Evolutionary conservation across 1,140 invertebrate species (phyloP), one percentile per base, ranked within the genome.

Genomic region (Asbolus verrucosus): DNA sequence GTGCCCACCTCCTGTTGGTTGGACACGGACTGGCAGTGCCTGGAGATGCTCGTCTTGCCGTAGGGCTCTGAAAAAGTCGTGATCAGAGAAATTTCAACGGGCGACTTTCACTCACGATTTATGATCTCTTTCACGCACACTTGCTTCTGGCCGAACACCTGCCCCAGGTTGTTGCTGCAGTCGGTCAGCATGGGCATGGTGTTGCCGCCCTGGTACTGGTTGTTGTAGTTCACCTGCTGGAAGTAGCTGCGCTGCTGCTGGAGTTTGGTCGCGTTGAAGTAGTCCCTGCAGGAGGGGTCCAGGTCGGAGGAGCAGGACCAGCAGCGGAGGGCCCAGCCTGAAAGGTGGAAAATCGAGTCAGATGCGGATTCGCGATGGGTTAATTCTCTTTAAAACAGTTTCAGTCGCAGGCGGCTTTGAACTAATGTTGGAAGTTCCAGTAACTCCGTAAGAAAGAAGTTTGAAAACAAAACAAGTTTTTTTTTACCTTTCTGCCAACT

Each of bases 281-380:
- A 90, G 76, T 93, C 90, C 2, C 84, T 85, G 79, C 91, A 93
- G 68, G 85, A 81, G 0, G 85, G 83, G 75, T 90, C 91, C 60
- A 85, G 77, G 69, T 90, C 85, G 1, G 89, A 90, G 0, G 88
- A 87, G 75, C 91, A 93, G 0, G 86, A 85, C 90, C 91, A 93
- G 76, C 91, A 92, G 75, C 86, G 86, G 9, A 92, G 83, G 11
- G 85, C 81, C 43, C 81, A 81, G 72, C 85, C 89, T 90, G 6
- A 30, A 60, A 27, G 27, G 24, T 21, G 6, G 11, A n/a, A 59
- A 8, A 59, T 2, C 15, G 15, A 59, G 50, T 21, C 6, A 59
- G n/a, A 18, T 24, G 19, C 9, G 24, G 11, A 15, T 18, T n/a
- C n/a, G n/a, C n/a, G n/a, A n/a, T n/a, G n/a, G n/a, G n/a, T n/a